Evolutionary conservation across 1,140 invertebrate genomes (phyloP), one percentile per base, ranked within the genome.

Genomic region (Scaptodrosophila lebanonensis): DNA sequence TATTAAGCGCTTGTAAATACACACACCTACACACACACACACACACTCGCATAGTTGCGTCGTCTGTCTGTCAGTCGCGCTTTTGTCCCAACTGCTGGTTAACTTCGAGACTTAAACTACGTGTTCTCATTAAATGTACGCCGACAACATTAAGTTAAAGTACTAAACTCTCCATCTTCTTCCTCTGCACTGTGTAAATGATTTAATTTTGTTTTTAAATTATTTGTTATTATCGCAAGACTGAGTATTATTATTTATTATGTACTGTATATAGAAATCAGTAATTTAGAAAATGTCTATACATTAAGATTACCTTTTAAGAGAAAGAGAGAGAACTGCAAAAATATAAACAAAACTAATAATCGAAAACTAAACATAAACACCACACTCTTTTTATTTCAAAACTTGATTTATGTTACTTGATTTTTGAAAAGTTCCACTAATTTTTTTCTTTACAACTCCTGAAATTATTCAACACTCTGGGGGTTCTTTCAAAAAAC

Each of bases 161-260:
- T n/a, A n/a, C n/a, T n/a, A n/a, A n/a, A 9, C 8, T 35, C 12
- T 15, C 22, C 27, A 15, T 29, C 22, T n/a, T 33, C 16, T 27
- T 33, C 30, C 22, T 16, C 43, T 43, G 49, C 13, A 47, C 1
- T 29, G 43, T 15, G 11, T 27, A 40, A 29, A 52, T 25, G 12
- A 57, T 61, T 65, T 52, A 25, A 53, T 63, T 77, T 67, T 35
- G 40, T 66, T 76, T 73, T 66, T 65, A 48, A 70, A 58, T 62
- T 72, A 71, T 77, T 69, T 77, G 73, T 77, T 79, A 77, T 75
- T 70, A 66, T 66, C 57, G 52, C 71, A 76, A 76, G 71, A 76
- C 71, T 76, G 71, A 76, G 72, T 76, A 77, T 76, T n/a, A n/a
- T n/a, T 77, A 77, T 76, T 76, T 77, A 79, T 73, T 77, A 49